phyloP scores from a whole-genome alignment of 2,113 vertebrate genomes.

The Uropsilus gracilis region DNA sequence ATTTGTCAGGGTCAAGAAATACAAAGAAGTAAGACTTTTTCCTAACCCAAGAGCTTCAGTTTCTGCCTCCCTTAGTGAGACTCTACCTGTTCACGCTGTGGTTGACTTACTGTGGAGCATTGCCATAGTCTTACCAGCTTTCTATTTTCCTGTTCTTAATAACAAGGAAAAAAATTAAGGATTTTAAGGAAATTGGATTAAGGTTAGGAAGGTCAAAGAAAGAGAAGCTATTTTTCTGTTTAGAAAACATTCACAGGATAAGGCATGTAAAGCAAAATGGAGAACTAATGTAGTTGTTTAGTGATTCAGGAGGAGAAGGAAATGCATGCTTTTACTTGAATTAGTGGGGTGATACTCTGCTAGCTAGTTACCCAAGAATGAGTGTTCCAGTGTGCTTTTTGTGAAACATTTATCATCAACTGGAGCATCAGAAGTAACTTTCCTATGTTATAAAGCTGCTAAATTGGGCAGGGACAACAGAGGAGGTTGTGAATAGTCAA shows the following conservation, averaged over 20 bases:
- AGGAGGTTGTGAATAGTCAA: constrained; percentile 71
- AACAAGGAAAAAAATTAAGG: background rate
- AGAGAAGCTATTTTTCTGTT: background rate
- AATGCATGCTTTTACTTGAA: background rate
- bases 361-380: background rate
- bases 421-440: constrained; percentile 50
- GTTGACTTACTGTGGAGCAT: background rate
- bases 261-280: background rate
- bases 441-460: constrained; percentile 67
- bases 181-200: constrained; percentile 14
- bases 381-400: constrained; percentile 10
- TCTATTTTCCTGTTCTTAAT: background rate
- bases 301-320: background rate
- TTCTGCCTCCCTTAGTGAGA: background rate
- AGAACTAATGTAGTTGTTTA: background rate
- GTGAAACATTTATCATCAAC: constrained; percentile 66
- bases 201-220: background rate
- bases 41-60: background rate
- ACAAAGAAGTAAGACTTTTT: background rate
- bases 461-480: constrained; percentile 79
- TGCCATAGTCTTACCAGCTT: background rate
- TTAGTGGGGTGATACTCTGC: constrained; percentile 15
- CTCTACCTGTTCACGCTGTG: too few species aligned
- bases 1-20: background rate
- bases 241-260: constrained; percentile 18